These are phyloP conservation scores for Brachyalestes nurse DNA, from an alignment of 2,797 vertebrate species.

Conservation along the genomic window DNA sequence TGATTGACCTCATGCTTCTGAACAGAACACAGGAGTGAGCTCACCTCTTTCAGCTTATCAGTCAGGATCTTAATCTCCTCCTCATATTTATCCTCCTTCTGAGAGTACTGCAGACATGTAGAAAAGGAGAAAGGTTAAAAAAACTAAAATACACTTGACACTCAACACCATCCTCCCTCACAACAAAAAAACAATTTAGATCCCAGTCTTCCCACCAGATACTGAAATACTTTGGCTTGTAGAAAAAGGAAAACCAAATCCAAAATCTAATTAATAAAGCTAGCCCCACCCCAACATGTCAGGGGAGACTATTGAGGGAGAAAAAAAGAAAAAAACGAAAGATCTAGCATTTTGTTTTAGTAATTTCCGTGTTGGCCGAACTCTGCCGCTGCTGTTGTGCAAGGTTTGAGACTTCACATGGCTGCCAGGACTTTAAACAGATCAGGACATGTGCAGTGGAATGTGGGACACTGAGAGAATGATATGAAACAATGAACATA, in stretches of 20 bases:
- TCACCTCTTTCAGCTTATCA: slow-evolving; percentile 97
- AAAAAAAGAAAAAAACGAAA: too few relatives aligned
- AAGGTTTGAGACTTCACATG: slow-evolving; percentile 4
- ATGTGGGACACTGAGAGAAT: slow-evolving; percentile 36
- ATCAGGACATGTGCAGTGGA: slow-evolving; percentile 59
- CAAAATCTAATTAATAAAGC: not conserved
- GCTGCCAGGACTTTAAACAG: slow-evolving; percentile 41
- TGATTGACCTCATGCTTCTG: not conserved
- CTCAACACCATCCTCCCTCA: not conserved
- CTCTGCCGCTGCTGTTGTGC: slow-evolving; percentile 29
- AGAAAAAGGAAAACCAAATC: not conserved
- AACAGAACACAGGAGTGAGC: not conserved
- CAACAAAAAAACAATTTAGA: not conserved
- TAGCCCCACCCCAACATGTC: not conserved
- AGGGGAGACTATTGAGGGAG: not conserved
- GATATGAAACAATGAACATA: not conserved
- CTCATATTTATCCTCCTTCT: slow-evolving; percentile 98
- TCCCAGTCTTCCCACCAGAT: not conserved
- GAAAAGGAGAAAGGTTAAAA: not conserved
- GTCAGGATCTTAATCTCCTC: slow-evolving; percentile 98
- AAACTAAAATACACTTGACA: not conserved
- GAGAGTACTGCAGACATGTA: slow-evolving; percentile 86
- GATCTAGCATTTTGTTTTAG: not conserved
- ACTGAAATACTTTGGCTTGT: not conserved
- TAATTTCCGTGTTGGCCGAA: not conserved